Conservation (phyloP, 2,888 invertebrate species). For the Caenorhabditis plicata region DNA sequence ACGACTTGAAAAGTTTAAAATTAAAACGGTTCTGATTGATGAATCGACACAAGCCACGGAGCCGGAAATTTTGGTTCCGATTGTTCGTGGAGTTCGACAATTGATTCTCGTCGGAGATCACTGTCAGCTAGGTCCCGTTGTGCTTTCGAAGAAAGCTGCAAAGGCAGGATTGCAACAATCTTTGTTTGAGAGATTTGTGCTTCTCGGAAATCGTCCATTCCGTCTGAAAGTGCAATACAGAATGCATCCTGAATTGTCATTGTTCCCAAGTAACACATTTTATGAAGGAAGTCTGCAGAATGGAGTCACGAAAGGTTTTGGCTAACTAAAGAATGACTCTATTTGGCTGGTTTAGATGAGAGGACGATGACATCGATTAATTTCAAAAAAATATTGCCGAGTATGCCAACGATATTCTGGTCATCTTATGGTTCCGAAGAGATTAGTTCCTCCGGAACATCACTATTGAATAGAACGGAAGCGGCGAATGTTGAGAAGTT, state of each 20-base stretch:
- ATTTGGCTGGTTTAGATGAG: no score
- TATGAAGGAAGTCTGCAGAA: slow-evolving; percentile 98
- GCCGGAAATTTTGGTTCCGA: slow-evolving; percentile 82
- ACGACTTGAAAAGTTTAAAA: slow-evolving; percentile 75
- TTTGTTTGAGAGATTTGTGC: slow-evolving; percentile 92
- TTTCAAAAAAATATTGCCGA: no score
- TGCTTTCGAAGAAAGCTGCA: slow-evolving; percentile 91
- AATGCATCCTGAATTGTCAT: slow-evolving; percentile 96
- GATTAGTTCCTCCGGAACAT: slow-evolving; percentile 96
- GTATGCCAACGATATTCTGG: slow-evolving; percentile 98
- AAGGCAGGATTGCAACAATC: slow-evolving; percentile 94
- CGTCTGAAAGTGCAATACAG: slow-evolving; percentile 91
- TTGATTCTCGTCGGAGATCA: slow-evolving; percentile 97
- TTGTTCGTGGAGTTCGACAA: slow-evolving; percentile 93
- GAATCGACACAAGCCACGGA: slow-evolving; percentile 70
- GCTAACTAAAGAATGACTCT: background rate
- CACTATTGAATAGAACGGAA: slow-evolving; percentile 95
- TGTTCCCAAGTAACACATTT: slow-evolving; percentile 98
- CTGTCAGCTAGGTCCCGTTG: slow-evolving; percentile 96
- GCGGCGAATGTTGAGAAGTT: slow-evolving; percentile 98
- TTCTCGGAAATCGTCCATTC: slow-evolving; percentile 93
- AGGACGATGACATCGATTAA: no score
- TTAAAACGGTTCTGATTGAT: slow-evolving; percentile 61
- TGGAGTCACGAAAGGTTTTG: slow-evolving; percentile 93
- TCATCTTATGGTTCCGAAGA: slow-evolving; percentile 94